Base-by-base conservation (phyloP, 2,113 vertebrate genomes). In the Brachypteracias leptosomus region DNA sequence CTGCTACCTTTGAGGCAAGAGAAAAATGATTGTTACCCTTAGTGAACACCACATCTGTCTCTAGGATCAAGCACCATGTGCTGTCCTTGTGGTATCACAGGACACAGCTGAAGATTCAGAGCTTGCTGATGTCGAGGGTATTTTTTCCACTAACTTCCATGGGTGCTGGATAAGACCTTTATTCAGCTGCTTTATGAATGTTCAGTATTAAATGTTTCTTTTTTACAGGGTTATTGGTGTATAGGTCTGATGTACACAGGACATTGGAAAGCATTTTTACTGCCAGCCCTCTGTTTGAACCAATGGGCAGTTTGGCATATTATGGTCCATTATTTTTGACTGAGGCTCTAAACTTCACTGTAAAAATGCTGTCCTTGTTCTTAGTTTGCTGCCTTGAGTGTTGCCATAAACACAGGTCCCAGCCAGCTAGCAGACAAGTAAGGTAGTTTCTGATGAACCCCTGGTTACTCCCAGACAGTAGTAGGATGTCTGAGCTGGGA, bases 241-340 rank as follows among this genome's bases (percentile, higher is more conserved):
- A 35, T 17, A 74, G 16, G 21, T 79, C 63, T 88, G 79, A 77
- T 52, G 59, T 87, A 62, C 73, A 38, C 72, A 90, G 38, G 68
- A 76, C 73, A 67, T 42, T n/a, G 61, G 47, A 86, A 92, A 89
- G 26, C 42, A 61, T 52, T 91, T 94, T 94, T 86, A 86, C 68
- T 92, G 65, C 31, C 72, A 71, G 6, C 11, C 28, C 68, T 90
- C 65, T 65, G 38, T 63, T 63, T 63, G 38, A 63, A 40, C 66
- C 66, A 61, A 62, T 85, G 84, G 86, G 55, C 58, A 95, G 52
- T 82, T 91, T 82, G 78, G 79, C n/a, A 24, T 82, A 88, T 65
- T 94, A 77, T 57, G 55, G 83, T 68, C 92, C 92, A 88, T 94
- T 85, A 86, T 96, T 94, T 93, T 95, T 96, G 92, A 92, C 95